Conservation (phyloP, 2,888 invertebrate species). For the Scrobipalpa costella region DNA sequence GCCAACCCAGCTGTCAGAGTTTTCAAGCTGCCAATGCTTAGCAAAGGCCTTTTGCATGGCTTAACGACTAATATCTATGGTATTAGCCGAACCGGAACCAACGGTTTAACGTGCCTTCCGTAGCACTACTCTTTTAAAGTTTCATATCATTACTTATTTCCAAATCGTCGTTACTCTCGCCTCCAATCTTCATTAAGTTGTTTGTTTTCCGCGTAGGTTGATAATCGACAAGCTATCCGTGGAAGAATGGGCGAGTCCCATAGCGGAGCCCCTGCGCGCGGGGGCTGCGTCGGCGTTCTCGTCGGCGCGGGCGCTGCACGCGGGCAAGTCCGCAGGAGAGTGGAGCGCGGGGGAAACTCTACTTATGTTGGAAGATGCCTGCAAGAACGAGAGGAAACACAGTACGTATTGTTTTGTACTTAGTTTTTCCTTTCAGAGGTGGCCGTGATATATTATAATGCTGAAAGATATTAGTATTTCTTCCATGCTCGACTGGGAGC, state of each 20-base stretch:
- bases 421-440: too few relatives aligned
- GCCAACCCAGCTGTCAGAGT: too few relatives aligned
- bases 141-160: too few relatives aligned
- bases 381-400: constrained; percentile 74
- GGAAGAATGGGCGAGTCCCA: constrained; percentile 56
- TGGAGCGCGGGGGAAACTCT: constrained; percentile 76
- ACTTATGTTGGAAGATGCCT: constrained; percentile 75
- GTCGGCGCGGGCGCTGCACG: constrained; percentile 56
- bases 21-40: too few relatives aligned
- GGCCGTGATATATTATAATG: too few relatives aligned
- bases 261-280: constrained; percentile 29
- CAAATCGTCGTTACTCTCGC: neutral
- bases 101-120: too few relatives aligned
- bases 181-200: neutral
- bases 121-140: too few relatives aligned
- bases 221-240: constrained; percentile 74
- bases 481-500: too few relatives aligned
- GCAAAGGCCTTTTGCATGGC: too few relatives aligned
- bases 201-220: constrained; percentile 50
- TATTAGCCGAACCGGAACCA: too few relatives aligned
- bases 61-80: too few relatives aligned
- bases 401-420: constrained; percentile 48
- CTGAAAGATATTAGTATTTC: too few relatives aligned
- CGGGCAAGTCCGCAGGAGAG: constrained; percentile 73
- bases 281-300: constrained; percentile 27